phyloP scores from a whole-genome alignment of 2,888 invertebrate species.

The Orchestes rusci region DNA sequence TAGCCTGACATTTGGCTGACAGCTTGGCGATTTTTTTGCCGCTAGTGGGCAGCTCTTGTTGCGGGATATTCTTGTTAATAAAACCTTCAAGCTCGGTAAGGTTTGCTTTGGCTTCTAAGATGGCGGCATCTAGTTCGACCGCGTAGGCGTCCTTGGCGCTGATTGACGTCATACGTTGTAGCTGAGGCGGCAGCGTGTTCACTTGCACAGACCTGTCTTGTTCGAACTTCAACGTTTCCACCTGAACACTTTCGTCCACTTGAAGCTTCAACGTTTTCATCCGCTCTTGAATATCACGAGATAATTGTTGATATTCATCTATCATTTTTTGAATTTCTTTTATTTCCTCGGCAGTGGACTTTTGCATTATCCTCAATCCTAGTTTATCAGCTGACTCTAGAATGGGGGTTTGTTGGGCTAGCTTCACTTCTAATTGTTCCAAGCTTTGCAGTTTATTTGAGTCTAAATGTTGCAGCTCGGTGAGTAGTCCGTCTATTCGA shows the following conservation, averaged over 20 bases:
- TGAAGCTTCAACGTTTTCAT: slow-evolving; percentile 45
- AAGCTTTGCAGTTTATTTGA: slow-evolving; percentile 44
- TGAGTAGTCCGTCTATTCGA: slow-evolving; percentile 64
- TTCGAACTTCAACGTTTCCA: slow-evolving; percentile 69
- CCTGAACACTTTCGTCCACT: slow-evolving; percentile 50
- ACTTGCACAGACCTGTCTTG: slow-evolving; percentile 75
- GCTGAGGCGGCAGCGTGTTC: slow-evolving; percentile 58
- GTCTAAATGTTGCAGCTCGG: slow-evolving; percentile 59
- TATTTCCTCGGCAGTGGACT: slow-evolving; percentile 51
- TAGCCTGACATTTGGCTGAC: slow-evolving; percentile 71
- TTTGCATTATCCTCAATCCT: slow-evolving; percentile 53
- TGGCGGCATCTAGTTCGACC: slow-evolving; percentile 65
- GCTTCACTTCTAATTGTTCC: slow-evolving; percentile 51
- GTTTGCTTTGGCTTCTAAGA: slow-evolving; percentile 62
- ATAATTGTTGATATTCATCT: slow-evolving; percentile 58
- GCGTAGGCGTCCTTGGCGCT: slow-evolving; percentile 79
- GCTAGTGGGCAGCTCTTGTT: slow-evolving; percentile 52
- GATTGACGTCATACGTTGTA: slow-evolving; percentile 58
- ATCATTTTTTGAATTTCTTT: slow-evolving; percentile 52
- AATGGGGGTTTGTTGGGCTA: slow-evolving; percentile 47
- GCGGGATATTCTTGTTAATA: slow-evolving; percentile 51
- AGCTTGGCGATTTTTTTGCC: slow-evolving; percentile 69
- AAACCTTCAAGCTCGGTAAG: slow-evolving; percentile 60
- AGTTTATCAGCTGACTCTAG: slow-evolving; percentile 54
- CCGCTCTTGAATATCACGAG: slow-evolving; percentile 53